phyloP scores from a whole-genome alignment of 2,888 invertebrate species.

The Hypsopygia costalis region DNA sequence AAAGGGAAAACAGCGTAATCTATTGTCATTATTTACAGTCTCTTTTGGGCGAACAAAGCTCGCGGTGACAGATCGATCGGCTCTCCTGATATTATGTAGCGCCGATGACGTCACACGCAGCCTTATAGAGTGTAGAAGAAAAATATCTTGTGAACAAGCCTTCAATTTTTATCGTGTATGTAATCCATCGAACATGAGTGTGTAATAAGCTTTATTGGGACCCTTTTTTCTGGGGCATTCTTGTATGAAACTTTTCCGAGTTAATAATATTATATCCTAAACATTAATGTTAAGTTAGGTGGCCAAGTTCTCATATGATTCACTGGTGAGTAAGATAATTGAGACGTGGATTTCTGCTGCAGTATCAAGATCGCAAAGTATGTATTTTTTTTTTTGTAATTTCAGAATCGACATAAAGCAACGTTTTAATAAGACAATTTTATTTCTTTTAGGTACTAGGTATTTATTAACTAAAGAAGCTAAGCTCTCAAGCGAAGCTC shows the following conservation, averaged over 20 bases:
- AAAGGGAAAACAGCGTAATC: slow-evolving; percentile 49
- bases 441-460: too few species aligned
- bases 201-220: slow-evolving; percentile 5
- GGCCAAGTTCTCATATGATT: too few species aligned
- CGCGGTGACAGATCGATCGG: slow-evolving; percentile 36
- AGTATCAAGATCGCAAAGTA: too few species aligned
- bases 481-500: too few species aligned
- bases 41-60: slow-evolving; percentile 34
- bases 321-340: too few species aligned
- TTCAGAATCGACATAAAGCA: too few species aligned
- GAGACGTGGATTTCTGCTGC: too few species aligned
- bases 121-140: slow-evolving; percentile 11
- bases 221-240: slow-evolving; percentile 4
- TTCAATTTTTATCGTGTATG: slow-evolving; percentile 6
- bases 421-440: too few species aligned
- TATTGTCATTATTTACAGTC: slow-evolving; percentile 58
- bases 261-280: too few species aligned
- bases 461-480: too few species aligned
- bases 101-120: slow-evolving; percentile 7
- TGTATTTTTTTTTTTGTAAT: too few species aligned
- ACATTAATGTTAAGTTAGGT: too few species aligned
- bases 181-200: slow-evolving; percentile 7
- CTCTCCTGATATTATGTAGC: slow-evolving; percentile 24
- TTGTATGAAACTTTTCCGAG: neutral
- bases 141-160: slow-evolving; percentile 11